Percentiles rank a stretch among this genome's conserved stretches.
Evolutionary conservation across 2,888 invertebrate genomes (phyloP).

Genomic region (Xanthia icteritia): DNA sequence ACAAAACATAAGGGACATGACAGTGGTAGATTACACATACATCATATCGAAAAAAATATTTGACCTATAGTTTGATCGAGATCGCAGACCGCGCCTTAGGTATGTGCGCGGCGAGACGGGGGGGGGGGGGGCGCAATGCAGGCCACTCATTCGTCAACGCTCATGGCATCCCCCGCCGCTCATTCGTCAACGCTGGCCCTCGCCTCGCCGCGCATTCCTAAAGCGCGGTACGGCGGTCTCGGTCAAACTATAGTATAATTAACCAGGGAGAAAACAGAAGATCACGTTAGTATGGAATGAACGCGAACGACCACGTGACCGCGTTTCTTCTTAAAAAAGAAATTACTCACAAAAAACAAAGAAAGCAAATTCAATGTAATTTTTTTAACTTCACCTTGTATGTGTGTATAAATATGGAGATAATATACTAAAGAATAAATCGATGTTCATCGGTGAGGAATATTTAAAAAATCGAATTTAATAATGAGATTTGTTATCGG

Average conservation of each 20-base stretch:
- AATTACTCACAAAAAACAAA: conserved; percentile 10
- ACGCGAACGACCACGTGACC: not conserved
- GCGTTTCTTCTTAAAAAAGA: not conserved
- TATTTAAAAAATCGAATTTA: conserved; percentile 39
- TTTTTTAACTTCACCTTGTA: conserved; percentile 25
- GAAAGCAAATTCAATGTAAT: conserved; percentile 21
- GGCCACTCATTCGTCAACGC: too few species aligned
- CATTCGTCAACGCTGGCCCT: too few species aligned
- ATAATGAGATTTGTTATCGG: conserved; percentile 50
- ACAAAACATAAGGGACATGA: not conserved
- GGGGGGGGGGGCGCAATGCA: too few species aligned
- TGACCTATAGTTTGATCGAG: too few species aligned
- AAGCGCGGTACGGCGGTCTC: too few species aligned
- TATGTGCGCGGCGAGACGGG: too few species aligned
- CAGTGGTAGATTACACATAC: not conserved
- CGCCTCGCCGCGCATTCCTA: too few species aligned
- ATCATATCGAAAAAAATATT: not conserved
- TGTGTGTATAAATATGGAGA: conserved; percentile 30
- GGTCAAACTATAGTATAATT: not conserved
- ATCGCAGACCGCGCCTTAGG: too few species aligned
- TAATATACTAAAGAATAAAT: conserved; percentile 15
- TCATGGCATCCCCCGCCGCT: too few species aligned
- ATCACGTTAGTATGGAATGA: not conserved
- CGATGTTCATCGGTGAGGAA: conserved; percentile 9
- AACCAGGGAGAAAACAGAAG: not conserved